phyloP scores from a whole-genome alignment of 1,140 invertebrate genomes.

The Cotesia vestalis region DNA sequence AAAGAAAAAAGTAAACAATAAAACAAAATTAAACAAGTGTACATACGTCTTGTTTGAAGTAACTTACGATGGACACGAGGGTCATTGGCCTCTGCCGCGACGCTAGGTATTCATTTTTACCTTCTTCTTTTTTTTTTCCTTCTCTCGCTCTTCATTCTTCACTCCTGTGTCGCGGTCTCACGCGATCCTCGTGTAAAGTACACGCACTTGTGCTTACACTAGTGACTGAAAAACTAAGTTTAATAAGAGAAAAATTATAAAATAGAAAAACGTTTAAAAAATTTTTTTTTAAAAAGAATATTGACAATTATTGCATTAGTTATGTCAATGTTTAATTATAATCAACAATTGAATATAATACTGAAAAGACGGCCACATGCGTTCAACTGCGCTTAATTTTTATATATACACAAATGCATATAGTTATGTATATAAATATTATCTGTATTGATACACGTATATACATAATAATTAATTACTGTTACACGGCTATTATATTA shows the following conservation, averaged over 20 bases:
- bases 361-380: neutral
- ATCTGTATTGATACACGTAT: constrained; percentile 7
- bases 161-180: constrained; percentile 15
- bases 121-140: constrained; percentile 7
- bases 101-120: constrained; percentile 4
- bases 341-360: too few species aligned
- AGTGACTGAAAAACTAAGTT: neutral
- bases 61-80: neutral
- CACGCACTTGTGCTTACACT: neutral
- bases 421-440: constrained; percentile 22
- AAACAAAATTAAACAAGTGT: neutral
- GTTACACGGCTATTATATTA: constrained; percentile 15
- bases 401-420: constrained; percentile 16
- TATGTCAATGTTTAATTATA: neutral
- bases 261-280: neutral
- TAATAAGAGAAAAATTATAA: neutral
- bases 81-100: constrained; percentile 24
- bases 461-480: constrained; percentile 20
- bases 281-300: neutral
- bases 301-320: neutral
- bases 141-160: neutral
- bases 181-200: constrained; percentile 5
- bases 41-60: neutral
- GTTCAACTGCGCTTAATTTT: neutral
- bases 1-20: neutral